A percentile compares a stretch with the other conserved stretches of the same genome.
These are phyloP conservation scores for Vannuccia rotundouncinata DNA, from an alignment of 2,888 invertebrate species.

Conservation along the genomic window DNA sequence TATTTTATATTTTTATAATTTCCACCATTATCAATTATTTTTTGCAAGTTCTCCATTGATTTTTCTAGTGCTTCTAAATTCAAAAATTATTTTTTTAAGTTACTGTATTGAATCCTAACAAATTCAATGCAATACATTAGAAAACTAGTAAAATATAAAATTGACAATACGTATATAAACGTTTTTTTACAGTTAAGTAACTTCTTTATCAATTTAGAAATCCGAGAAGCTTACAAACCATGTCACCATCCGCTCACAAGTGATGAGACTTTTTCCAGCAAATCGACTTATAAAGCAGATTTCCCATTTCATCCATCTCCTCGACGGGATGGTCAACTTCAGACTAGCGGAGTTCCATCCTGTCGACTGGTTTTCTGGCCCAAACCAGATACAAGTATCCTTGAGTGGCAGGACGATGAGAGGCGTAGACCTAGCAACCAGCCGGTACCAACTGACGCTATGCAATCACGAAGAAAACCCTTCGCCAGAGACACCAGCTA, in stretches of 20 bases:
- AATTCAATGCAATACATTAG: too few relatives aligned
- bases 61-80: too few relatives aligned
- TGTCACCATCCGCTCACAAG: neutral
- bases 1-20: too few relatives aligned
- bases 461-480: neutral
- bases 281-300: neutral
- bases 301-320: neutral
- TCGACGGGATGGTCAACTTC: neutral
- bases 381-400: neutral
- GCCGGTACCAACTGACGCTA: neutral
- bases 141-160: too few relatives aligned
- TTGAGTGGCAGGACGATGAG: neutral
- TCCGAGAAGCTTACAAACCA: neutral
- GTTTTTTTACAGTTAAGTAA: too few relatives aligned
- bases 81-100: too few relatives aligned
- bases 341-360: neutral
- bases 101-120: too few relatives aligned
- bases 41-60: too few relatives aligned
- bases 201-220: too few relatives aligned
- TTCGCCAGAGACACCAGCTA: neutral
- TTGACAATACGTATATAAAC: too few relatives aligned
- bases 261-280: neutral
- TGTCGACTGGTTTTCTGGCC: neutral
- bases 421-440: neutral
- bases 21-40: too few relatives aligned